Conservation (phyloP, 2,888 invertebrate genomes). For the Leptopilina myrica region DNA sequence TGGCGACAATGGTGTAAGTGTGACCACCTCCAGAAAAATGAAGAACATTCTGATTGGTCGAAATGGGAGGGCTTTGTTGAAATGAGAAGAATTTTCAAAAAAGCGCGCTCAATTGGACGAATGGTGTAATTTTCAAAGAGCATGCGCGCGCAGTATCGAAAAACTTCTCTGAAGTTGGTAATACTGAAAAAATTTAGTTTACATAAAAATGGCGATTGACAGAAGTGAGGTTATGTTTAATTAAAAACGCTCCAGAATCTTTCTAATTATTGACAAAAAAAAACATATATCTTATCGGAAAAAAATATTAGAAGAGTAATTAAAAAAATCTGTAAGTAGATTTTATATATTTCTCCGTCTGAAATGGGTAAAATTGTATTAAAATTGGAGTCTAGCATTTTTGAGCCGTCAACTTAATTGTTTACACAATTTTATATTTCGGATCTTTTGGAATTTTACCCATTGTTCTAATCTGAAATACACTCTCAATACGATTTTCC, state of each 20-base stretch:
- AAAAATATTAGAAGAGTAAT: neutral
- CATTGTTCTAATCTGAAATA: neutral
- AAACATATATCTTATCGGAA: neutral
- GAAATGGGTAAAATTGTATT: neutral
- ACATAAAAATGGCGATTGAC: conserved; percentile 23
- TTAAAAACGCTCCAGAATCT: neutral
- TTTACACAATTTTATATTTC: too few species aligned
- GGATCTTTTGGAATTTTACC: too few species aligned
- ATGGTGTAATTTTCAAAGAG: too few species aligned
- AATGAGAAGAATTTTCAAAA: too few species aligned
- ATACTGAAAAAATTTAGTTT: neutral
- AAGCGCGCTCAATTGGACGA: too few species aligned
- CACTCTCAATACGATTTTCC: neutral
- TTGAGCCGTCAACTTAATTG: neutral
- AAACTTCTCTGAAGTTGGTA: neutral
- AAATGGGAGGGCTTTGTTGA: too few species aligned
- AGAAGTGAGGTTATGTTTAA: conserved; percentile 21
- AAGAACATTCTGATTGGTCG: too few species aligned
- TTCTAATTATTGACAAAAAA: neutral
- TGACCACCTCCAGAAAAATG: too few species aligned
- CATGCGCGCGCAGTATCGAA: neutral
- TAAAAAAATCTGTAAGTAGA: conserved; percentile 1
- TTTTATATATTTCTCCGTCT: neutral
- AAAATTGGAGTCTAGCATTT: neutral
- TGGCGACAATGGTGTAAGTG: too few species aligned